Percentiles rank a stretch among this genome's conserved stretches.
Evolutionary conservation across 2,113 vertebrate species (phyloP).

Genomic region (Collichthys lucidus): DNA sequence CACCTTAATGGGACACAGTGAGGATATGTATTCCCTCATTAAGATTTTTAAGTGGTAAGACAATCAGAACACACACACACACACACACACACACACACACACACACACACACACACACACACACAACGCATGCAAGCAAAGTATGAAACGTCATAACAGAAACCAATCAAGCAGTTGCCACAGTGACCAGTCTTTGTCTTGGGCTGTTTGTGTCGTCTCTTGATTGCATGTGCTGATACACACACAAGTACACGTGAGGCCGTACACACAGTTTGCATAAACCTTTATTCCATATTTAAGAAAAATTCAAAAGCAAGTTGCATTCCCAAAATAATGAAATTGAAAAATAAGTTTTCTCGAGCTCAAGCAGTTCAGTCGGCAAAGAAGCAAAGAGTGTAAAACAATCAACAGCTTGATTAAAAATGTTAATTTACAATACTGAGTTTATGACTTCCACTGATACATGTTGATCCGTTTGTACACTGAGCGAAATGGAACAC

Average conservation of each 20-base stretch:
- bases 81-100: too few relatives aligned
- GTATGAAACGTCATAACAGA: not conserved
- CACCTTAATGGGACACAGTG: not conserved
- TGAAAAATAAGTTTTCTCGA: not conserved
- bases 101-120: not conserved
- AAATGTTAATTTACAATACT: not conserved
- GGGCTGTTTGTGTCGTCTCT: not conserved
- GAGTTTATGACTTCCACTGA: not conserved
- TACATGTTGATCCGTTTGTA: not conserved
- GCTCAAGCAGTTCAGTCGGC: constrained; percentile 11
- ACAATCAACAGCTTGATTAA: not conserved
- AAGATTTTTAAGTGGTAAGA: not conserved
- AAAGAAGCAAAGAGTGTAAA: not conserved
- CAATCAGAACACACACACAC: not conserved
- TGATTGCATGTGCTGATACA: not conserved
- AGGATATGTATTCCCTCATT: not conserved
- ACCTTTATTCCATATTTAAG: constrained; percentile 1
- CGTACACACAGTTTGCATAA: constrained; percentile 1
- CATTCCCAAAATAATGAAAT: not conserved
- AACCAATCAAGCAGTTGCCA: constrained; percentile 9
- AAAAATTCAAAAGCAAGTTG: constrained; percentile 4
- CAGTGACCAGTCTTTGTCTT: not conserved
- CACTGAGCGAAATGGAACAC: not conserved
- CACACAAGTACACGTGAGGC: not conserved
- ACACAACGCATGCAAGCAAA: not conserved